Evolutionary conservation across 2,113 vertebrate species (phyloP), one percentile per base, ranked within the genome.

Genomic region (Castor canadensis): DNA sequence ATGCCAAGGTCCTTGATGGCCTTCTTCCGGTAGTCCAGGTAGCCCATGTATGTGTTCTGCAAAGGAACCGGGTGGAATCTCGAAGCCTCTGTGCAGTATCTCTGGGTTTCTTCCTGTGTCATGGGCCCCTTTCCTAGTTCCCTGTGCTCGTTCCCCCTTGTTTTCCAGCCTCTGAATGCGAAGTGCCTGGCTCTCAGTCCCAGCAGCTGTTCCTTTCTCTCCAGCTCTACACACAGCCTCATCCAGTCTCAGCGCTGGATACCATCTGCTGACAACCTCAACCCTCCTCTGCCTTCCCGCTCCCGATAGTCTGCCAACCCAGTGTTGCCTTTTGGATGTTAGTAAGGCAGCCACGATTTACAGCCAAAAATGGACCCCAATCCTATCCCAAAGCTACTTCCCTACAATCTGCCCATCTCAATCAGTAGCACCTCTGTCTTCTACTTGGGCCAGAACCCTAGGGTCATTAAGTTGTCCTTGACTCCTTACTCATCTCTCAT

Each of bases 41-140:
- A 99, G 89, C 99, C 99, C 99, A 99, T 99, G 89, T 99, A 99
- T 0, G 99, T 99, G 26, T 99, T 99, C 99, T 99, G 93, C 40
- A 73, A 91, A 87, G 96, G 56, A 96, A 87, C 6, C 30, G 62
- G 20, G 52, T 2, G 0, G 4, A 19, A 3, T 83, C 62, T n/a
- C 32, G 19, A 86, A 64, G 66, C 58, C 35, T 0, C 16, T 16
- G 15, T 67, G n/a, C 9, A 6, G 17, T 4, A 17, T 28, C 35
- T 86, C 49, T 49, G 60, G 43, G 32, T 64, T 67, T 82, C 73
- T 40, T 88, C 19, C 54, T 43, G 30, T 28, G 24, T 64, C 62
- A 5, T 43, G 11, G 30, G 30, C 58, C 62, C 47, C 54, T 26
- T n/a, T 66, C 47, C 32, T 20, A 16, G 38, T 1, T 7, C 13